Conservation (phyloP, 2,888 invertebrate genomes). For the Bimastos eiseni region DNA sequence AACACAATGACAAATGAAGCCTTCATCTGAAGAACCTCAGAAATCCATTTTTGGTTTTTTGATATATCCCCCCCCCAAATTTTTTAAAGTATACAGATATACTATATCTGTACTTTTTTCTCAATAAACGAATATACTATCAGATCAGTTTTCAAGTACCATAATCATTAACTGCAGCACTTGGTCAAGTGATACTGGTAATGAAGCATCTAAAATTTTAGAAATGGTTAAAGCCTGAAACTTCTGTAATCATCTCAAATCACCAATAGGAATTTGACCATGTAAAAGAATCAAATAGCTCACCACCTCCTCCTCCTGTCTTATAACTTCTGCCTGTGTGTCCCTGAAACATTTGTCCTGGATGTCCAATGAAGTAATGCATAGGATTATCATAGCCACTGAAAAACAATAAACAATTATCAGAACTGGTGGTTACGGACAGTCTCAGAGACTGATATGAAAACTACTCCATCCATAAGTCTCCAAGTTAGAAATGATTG, state of each 20-base stretch:
- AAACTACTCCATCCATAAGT: background rate
- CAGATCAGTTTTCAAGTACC: too few species aligned
- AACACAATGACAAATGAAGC: background rate
- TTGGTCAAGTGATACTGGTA: background rate
- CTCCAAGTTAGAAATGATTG: background rate
- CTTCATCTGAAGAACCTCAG: background rate
- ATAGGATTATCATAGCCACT: conserved; percentile 14
- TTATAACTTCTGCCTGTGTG: background rate
- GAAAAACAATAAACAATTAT: background rate
- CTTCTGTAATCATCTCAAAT: background rate
- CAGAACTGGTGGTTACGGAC: too few species aligned
- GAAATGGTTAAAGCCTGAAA: too few species aligned
- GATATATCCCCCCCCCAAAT: background rate
- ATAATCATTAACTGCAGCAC: too few species aligned
- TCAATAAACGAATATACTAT: too few species aligned
- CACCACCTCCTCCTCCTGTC: background rate
- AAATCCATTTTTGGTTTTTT: background rate
- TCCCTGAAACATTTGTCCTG: background rate
- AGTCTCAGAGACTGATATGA: background rate
- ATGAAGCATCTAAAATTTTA: background rate
- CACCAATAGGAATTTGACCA: background rate
- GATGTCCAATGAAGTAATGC: conserved; percentile 3
- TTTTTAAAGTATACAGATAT: too few species aligned
- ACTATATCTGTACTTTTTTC: too few species aligned
- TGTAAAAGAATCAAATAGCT: background rate